Percentiles rank a stretch among this genome's conserved stretches.
Conservation (phyloP, 1,140 invertebrate species). For the Papilio polyxenes region DNA sequence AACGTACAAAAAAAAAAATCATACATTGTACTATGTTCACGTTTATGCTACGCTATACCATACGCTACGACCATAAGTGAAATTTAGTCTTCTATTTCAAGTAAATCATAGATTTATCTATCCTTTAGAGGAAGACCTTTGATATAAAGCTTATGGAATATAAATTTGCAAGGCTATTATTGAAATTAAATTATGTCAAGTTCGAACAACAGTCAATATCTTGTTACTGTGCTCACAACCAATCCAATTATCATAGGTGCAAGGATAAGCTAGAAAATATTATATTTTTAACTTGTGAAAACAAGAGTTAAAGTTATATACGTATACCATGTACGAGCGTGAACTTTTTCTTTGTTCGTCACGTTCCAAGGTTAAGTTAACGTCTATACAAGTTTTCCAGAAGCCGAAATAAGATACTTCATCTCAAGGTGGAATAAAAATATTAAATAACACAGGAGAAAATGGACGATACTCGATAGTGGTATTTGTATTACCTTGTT, state of each 20-base stretch:
- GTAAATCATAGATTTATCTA: neutral
- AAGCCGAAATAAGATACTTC: neutral
- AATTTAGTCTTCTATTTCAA: neutral
- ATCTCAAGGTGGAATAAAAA: neutral
- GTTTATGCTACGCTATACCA: no score
- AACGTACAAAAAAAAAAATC: neutral
- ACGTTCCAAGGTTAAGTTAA: neutral
- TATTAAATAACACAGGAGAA: neutral
- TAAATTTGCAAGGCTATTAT: conserved; percentile 6
- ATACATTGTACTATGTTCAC: no score
- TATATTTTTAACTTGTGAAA: neutral
- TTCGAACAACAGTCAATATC: conserved; percentile 11
- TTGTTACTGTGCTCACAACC: neutral
- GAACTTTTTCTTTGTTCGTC: neutral
- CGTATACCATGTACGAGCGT: neutral
- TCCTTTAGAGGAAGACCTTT: neutral
- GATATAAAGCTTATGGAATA: neutral
- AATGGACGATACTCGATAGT: neutral
- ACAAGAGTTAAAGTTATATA: neutral
- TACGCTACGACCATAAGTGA: no score
- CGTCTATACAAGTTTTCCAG: neutral
- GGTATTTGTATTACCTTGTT: neutral
- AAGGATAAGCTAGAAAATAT: neutral
- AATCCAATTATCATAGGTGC: neutral
- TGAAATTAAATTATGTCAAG: conserved; percentile 27